Base-by-base conservation (phyloP, 2,113 vertebrate genomes). In the Xiphophorus maculatus region DNA sequence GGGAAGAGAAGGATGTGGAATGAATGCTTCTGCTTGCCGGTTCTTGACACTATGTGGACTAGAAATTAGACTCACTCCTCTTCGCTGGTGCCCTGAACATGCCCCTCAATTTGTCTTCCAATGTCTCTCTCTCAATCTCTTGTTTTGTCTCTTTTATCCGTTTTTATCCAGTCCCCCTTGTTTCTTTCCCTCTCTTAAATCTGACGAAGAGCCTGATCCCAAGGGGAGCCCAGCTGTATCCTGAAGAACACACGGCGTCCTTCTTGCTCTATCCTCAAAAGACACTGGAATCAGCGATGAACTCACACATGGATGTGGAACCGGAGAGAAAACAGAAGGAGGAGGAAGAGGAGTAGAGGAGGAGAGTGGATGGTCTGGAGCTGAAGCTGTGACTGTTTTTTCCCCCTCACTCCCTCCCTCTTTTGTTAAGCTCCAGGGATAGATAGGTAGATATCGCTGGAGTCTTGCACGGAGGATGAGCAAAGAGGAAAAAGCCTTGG, bases 381-480 rank as follows among this genome's bases (percentile, higher is more conserved):
- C 90, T 90, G 84, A 83, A 90, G 87, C 89, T 88, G 87, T 87
- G 87, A 81, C 85, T 90, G 85, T 79, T 75, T 90, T 84, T 85
- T 90, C 33, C 35, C 67, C 37, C 82, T 85, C 66, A 76, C 87
- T 88, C 87, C 79, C 85, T 90, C 73, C 80, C 76, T 91, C 89
- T 90, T 91, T 91, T 92, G 90, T 92, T 89, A 86, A 90, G 90
- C 88, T 86, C 88, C 85, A 63, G 83, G 86, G 85, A 87, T 80
- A 79, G 84, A 92, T 88, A 84, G 90, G 87, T 90, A 84, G 90
- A 89, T 90, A 88, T 71, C 54, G 82, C 76, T 58, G 90, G 87
- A 87, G 81, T 67, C 82, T 73, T 76, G 86, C 61, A 74, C 77
- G 87, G 80, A 91, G 75, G 89, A 91, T 91, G 88, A 91, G 79